Percentiles rank a stretch among this genome's conserved stretches.
These are phyloP conservation scores for Paramormyrops kingsleyae DNA, from an alignment of 2,113 vertebrate species.

Conservation along the genomic window DNA sequence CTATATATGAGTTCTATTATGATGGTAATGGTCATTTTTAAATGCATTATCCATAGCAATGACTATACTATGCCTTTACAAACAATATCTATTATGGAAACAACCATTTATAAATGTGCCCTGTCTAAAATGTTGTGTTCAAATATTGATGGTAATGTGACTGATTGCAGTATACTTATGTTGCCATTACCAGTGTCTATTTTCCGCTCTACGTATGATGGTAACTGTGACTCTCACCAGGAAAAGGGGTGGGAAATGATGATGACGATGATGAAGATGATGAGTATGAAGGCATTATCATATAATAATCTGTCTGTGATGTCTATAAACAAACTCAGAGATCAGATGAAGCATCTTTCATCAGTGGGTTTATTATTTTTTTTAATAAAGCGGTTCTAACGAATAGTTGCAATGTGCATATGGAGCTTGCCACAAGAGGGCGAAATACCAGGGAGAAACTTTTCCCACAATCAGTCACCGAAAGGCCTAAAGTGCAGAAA, in stretches of 20 bases:
- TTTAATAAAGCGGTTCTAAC: neutral
- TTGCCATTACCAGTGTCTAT: neutral
- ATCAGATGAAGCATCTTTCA: neutral
- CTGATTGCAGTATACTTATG: neutral
- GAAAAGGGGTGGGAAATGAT: neutral
- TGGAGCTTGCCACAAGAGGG: neutral
- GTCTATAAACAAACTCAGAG: neutral
- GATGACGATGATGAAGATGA: neutral
- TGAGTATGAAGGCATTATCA: neutral
- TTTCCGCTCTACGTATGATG: neutral
- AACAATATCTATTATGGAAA: neutral
- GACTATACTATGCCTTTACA: neutral
- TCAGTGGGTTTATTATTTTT: neutral
- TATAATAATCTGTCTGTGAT: neutral
- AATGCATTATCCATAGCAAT: neutral
- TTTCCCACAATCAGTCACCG: neutral
- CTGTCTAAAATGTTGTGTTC: neutral
- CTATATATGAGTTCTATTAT: neutral
- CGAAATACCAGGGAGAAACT: neutral
- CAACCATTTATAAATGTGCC: neutral
- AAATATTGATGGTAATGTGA: neutral
- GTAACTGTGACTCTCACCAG: neutral
- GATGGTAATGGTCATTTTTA: neutral
- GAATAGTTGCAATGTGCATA: neutral
- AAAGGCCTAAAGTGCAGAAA: neutral